Evolutionary conservation across 1,140 invertebrate species (phyloP), one percentile per base, ranked within the genome.

Genomic region (Microplitis mediator): DNA sequence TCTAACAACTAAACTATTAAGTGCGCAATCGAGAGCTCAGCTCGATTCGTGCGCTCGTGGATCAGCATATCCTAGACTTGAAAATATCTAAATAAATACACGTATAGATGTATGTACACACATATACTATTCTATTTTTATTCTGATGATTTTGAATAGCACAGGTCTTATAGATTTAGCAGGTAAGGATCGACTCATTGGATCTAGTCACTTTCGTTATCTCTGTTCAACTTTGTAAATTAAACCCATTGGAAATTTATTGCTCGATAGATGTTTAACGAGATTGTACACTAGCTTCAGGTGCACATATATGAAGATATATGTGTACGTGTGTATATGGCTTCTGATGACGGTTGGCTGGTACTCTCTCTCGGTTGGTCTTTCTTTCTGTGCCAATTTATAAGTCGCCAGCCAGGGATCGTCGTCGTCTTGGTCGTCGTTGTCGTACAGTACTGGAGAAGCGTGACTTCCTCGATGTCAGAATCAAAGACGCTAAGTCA

Each of bases 401-500:
- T 50, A 54, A 63, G 35, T 52, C 11, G 13, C 36, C 35, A 14
- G 9, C n/a, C 65, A 67, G 16, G 51, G 50, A 71, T 54, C 50
- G 34, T 36, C 35, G 58, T 45, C 32, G 34, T 35, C 34, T 52
- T 68, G 50, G 64, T 54, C 50, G 34, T 36, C 35, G 58, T 45
- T 31, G 34, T 35, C 34, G 32, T 58, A 51, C 16, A 62, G 60
- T 64, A 64, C 62, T 9, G 56, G 61, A 35, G 69, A 64, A 71
- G 56, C 69, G 69, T 71, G 69, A 71, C 69, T 71, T 71, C 69
- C 69, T 71, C n/a, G 60, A 64, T 71, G 69, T 71, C 61, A 63
- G 39, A 23, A 35, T 9, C 39, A 11, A 3, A 31, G 34, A 62
- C 31, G 60, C 14, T 64, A 50, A 58, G 56, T 58, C 56, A 58